These are phyloP conservation scores for Ectropis crepuscularia DNA, from an alignment of 2,888 invertebrate species.

Conservation along the genomic window DNA sequence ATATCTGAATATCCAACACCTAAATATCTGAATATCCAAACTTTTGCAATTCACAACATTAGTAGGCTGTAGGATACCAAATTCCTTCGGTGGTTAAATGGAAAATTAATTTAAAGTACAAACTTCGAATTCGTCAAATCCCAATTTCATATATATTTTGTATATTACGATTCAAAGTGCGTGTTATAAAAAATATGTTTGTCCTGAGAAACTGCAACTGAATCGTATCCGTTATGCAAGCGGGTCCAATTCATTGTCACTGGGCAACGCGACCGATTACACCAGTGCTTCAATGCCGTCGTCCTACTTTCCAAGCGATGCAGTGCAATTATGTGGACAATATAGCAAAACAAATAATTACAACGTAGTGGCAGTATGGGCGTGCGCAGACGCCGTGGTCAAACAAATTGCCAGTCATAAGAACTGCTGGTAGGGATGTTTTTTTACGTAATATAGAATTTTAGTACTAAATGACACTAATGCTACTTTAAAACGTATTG, in stretches of 20 bases:
- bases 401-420: neutral
- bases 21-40: too few relatives aligned
- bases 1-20: too few relatives aligned
- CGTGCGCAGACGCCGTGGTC: neutral
- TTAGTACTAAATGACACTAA: too few relatives aligned
- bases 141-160: slow-evolving; percentile 11
- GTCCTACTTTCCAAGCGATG: slow-evolving; percentile 79
- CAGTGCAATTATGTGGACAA: slow-evolving; percentile 68
- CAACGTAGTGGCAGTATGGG: slow-evolving; percentile 47
- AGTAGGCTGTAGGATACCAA: too few relatives aligned
- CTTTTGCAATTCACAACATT: too few relatives aligned
- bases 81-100: too few relatives aligned
- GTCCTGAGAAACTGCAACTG: slow-evolving; percentile 34
- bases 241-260: slow-evolving; percentile 80
- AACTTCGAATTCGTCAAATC: neutral
- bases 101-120: too few relatives aligned
- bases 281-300: slow-evolving; percentile 79
- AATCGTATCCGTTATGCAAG: slow-evolving; percentile 59
- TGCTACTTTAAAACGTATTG: too few relatives aligned
- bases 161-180: slow-evolving; percentile 9
- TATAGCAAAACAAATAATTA: slow-evolving; percentile 68
- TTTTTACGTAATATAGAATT: too few relatives aligned
- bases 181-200: slow-evolving; percentile 21
- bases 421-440: too few relatives aligned
- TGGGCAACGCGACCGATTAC: slow-evolving; percentile 75